Evolutionary conservation across 2,113 vertebrate genomes (phyloP).

Genomic region (Otolemur garnettii): DNA sequence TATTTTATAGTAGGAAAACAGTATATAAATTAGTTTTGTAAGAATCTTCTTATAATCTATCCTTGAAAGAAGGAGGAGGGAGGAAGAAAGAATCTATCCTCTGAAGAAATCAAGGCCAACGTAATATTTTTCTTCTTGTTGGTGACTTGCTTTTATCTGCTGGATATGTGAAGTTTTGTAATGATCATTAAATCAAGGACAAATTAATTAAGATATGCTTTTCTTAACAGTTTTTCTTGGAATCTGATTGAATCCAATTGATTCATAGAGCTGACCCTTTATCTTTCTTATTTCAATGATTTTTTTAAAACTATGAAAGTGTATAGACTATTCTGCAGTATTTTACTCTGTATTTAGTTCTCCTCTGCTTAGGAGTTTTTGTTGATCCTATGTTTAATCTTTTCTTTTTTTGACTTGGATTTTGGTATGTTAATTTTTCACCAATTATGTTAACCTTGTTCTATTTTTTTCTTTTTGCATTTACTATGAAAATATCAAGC

Average conservation of each 20-base stretch:
- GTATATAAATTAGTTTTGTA: background rate
- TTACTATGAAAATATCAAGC: background rate
- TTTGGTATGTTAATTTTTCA: background rate
- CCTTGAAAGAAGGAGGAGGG: no score
- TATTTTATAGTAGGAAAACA: background rate
- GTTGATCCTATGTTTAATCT: background rate
- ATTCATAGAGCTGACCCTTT: background rate
- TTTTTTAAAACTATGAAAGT: background rate
- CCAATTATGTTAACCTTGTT: background rate
- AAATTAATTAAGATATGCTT: background rate
- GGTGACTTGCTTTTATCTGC: background rate
- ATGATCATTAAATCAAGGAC: background rate
- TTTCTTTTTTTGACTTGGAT: background rate
- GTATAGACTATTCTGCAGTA: background rate
- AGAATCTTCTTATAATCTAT: background rate
- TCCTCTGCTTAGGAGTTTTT: background rate
- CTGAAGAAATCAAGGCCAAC: background rate
- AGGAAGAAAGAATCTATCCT: no score
- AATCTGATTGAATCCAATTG: background rate
- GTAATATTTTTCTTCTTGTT: background rate
- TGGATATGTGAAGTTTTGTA: background rate
- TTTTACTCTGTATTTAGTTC: background rate
- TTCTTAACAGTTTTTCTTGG: background rate
- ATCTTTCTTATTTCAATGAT: background rate
- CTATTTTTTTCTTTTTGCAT: background rate